Base-by-base conservation (phyloP, 2,113 vertebrate species). In the Phrynocephalus versicolor region DNA sequence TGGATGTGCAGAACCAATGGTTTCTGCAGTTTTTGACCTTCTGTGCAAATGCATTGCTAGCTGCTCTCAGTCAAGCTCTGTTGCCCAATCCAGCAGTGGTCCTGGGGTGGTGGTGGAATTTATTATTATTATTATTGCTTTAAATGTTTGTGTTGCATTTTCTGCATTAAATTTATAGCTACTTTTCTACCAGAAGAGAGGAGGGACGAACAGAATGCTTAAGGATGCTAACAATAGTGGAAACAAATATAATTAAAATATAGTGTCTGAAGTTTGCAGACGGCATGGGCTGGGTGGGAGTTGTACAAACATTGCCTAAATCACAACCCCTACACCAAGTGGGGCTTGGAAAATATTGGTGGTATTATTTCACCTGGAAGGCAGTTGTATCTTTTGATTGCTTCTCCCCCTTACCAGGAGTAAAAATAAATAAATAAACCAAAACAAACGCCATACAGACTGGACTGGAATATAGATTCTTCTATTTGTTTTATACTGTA, bases 81-180 rank as follows among this genome's bases (percentile, higher is more conserved):
- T 30, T 75, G 23, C 19, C 75, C 27, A 16, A 37, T 2, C 41
- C 64, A 79, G 75, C 51, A 30, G 1, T 57, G 7, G 9, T 45
- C 45, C 80, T 58, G 37, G 51, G n/a, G n/a, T n/a, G n/a, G n/a
- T n/a, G n/a, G 55, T 41, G 39, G 76, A 58, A 80, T 85, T 85
- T 85, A 85, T 85, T 79, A 62, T 85, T 85, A 85, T 85, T 79
- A 62, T 80, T 18, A 80, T 79, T 64, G 70, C 57, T 73, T 80
- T 55, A 80, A 57, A 51, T 19, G 39, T 80, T 73, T 85, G 64
- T 80, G 64, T 85, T 80, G 69, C 6, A 18, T 30, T 67, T 30
- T 67, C 64, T 67, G 9, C 25, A 67, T 67, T 27, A 67, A 10
- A 67, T 67, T 27, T 67, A 67, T 67, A 30, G 8, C 64, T 3